These are phyloP conservation scores for Craterocephalus amniculus DNA, from an alignment of 2,797 vertebrate species.

Conservation along the genomic window DNA sequence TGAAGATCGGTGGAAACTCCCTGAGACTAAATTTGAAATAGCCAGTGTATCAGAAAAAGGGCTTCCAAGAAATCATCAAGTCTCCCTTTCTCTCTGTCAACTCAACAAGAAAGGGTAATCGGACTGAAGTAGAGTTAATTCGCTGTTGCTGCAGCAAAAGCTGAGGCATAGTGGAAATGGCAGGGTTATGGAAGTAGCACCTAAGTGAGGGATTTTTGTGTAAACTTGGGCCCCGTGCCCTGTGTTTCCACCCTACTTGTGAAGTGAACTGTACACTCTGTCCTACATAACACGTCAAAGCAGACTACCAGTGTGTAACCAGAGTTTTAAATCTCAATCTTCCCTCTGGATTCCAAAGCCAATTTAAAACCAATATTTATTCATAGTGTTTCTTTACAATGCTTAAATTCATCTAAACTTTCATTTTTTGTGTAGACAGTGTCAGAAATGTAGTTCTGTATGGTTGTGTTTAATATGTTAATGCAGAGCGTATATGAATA, in stretches of 20 bases:
- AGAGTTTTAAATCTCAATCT: constrained; percentile 19
- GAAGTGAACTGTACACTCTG: constrained; percentile 68
- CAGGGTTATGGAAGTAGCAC: constrained; percentile 67
- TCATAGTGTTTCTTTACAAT: neutral
- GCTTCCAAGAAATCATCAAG: constrained; percentile 10
- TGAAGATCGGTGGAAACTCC: neutral
- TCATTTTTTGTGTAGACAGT: neutral
- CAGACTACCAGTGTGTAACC: constrained; percentile 14
- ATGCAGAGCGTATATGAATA: neutral
- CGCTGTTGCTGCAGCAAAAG: constrained; percentile 31
- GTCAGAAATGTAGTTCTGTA: neutral
- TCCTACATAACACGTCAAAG: constrained; percentile 50
- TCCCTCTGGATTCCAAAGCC: neutral
- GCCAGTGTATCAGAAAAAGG: neutral
- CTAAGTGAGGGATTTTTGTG: constrained; percentile 57
- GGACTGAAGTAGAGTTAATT: constrained; percentile 24
- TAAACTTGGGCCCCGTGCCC: constrained; percentile 64
- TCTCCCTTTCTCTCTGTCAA: too few species aligned
- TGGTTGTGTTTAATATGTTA: neutral
- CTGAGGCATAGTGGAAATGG: constrained; percentile 30
- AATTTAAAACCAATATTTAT: constrained; percentile 1
- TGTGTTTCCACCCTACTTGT: constrained; percentile 79
- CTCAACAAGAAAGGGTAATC: neutral
- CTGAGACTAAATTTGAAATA: constrained; percentile 18
- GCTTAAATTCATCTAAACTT: neutral